Percentiles rank a stretch among this genome's conserved stretches.
These are phyloP conservation scores for Solenopsis fugax DNA, from an alignment of 1,140 invertebrate species.

Conservation along the genomic window DNA sequence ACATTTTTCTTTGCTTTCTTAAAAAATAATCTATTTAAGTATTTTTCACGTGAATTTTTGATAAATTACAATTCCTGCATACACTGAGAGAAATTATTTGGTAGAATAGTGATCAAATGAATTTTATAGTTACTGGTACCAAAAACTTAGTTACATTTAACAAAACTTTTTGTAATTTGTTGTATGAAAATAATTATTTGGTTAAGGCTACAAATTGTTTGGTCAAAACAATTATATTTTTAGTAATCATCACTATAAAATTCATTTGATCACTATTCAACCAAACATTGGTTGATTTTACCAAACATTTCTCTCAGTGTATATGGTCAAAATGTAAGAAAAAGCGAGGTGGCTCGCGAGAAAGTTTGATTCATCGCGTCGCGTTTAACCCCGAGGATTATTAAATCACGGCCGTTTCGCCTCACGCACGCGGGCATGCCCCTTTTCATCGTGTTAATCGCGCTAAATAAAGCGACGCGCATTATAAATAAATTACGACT, in stretches of 20 bases:
- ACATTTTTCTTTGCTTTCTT: not conserved
- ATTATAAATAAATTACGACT: slow-evolving; percentile 61
- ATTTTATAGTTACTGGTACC: too few relatives aligned
- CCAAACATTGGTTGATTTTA: too few relatives aligned
- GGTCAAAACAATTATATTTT: too few relatives aligned
- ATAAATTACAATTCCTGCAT: not conserved
- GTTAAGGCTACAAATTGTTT: too few relatives aligned
- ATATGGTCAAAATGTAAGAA: not conserved
- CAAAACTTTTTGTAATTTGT: too few relatives aligned
- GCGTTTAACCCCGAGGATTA: slow-evolving; percentile 44
- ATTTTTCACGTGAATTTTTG: not conserved
- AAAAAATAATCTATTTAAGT: not conserved
- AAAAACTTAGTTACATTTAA: too few relatives aligned
- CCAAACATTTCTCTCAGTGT: too few relatives aligned
- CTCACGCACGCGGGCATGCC: slow-evolving; percentile 34
- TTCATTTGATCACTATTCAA: too few relatives aligned
- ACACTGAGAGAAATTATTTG: too few relatives aligned
- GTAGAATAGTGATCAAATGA: too few relatives aligned
- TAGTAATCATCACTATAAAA: too few relatives aligned
- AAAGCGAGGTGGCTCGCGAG: not conserved
- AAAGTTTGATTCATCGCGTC: slow-evolving; percentile 47
- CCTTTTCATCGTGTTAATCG: slow-evolving; percentile 63
- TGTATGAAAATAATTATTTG: too few relatives aligned
- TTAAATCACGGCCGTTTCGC: slow-evolving; percentile 44
- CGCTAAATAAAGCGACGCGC: slow-evolving; percentile 52